Conservation (phyloP, 2,888 invertebrate genomes). For the Bimastos eiseni region DNA sequence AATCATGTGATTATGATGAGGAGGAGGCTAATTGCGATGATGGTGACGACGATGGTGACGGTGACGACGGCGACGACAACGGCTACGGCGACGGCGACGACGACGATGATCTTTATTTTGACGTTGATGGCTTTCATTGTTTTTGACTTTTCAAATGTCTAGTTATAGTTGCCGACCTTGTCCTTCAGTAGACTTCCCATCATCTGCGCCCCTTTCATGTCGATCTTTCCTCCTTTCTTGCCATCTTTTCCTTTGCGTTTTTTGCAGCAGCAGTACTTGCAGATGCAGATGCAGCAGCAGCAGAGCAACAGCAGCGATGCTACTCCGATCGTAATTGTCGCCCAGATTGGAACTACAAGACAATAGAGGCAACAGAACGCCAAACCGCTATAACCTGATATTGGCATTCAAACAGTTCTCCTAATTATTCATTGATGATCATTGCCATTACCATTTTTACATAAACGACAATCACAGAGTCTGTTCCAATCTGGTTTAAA, state of each 20-base stretch:
- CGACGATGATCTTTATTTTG: background rate
- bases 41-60: too few relatives aligned
- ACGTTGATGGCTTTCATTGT: background rate
- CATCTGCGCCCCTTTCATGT: conserved; percentile 92
- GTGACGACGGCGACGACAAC: too few relatives aligned
- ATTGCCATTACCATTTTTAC: too few relatives aligned
- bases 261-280: conserved; percentile 24
- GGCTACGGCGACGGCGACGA: background rate
- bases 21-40: too few relatives aligned
- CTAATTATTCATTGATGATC: too few relatives aligned
- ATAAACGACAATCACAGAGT: too few relatives aligned
- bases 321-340: conserved; percentile 14
- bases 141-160: background rate
- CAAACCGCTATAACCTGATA: background rate
- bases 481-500: background rate
- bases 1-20: too few relatives aligned
- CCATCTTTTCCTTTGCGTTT: conserved; percentile 16
- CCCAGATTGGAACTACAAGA: conserved; percentile 24
- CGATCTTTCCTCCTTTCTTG: conserved; percentile 67
- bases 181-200: conserved; percentile 95
- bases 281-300: conserved; percentile 28
- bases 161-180: conserved; percentile 72
- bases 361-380: background rate
- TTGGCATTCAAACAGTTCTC: background rate
- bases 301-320: background rate